Evolutionary conservation across 2,888 invertebrate species (phyloP), one percentile per base, ranked within the genome.

Genomic region (Autographa pulchrina): DNA sequence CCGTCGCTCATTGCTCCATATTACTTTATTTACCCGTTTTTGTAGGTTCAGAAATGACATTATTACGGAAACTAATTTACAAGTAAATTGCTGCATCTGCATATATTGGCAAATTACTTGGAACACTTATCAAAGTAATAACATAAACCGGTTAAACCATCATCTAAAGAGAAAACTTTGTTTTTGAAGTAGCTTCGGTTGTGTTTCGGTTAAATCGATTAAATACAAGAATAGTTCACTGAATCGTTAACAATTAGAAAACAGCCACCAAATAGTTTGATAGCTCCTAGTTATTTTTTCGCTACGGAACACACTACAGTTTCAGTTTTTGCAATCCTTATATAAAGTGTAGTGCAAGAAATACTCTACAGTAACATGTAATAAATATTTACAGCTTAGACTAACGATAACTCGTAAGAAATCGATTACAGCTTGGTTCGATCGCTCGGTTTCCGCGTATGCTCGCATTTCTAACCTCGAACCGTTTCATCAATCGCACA

Each of bases 341-440:
- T 38, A 38, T 38, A 11, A 38, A 11, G 38, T 38, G 9, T 38
- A 38, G 38, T 11, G n/a, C 48, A n/a, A 48, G 7, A 48, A 48
- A n/a, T n/a, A 48, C 6, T n/a, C n/a, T 25, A 56, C 54, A 56
- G 20, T 56, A 11, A 13, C 20, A 56, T 18, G 25, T 56, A 56
- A 56, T 56, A 20, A 56, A 56, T 56, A 56, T 56, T 56, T 56
- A 56, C 54, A 56, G 54, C 25, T 56, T 56, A 11, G 25, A 20
- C 13, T 56, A 20, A 56, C 54, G 54, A 56, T 25, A 25, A 25
- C 25, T 20, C 20, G 54, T 20, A 56, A 56, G 20, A 56, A 56
- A 56, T 56, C 54, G 54, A 56, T 56, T 56, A 20, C 25, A 25
- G 54, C 25, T 13, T 56, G 25, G 25, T 25, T 56, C n/a, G 48